Evolutionary conservation across 2,888 invertebrate species (phyloP).

Genomic region (Drosophila rubida): DNA sequence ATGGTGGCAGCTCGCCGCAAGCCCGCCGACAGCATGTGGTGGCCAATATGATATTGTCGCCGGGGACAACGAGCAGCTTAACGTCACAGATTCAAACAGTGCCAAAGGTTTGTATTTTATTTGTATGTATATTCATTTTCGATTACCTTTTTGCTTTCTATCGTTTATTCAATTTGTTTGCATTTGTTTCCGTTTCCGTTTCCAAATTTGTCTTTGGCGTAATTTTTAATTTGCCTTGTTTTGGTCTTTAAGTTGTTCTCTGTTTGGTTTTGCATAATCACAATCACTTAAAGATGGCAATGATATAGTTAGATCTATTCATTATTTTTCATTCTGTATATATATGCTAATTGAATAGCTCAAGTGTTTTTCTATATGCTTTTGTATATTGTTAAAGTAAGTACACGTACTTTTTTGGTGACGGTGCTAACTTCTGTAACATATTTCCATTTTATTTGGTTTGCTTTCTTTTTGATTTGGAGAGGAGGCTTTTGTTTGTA

Average conservation of each 20-base stretch:
- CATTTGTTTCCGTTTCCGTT: slow-evolving; percentile 21
- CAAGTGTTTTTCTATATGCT: not conserved
- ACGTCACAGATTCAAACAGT: slow-evolving; percentile 85
- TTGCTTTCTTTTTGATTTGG: slow-evolving; percentile 23
- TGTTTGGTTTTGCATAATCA: not conserved
- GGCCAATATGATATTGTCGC: slow-evolving; percentile 83
- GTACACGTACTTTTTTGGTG: slow-evolving; percentile 19
- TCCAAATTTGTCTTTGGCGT: slow-evolving; percentile 25
- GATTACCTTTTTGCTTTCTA: slow-evolving; percentile 51
- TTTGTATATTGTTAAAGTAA: slow-evolving; percentile 2
- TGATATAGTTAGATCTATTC: not conserved
- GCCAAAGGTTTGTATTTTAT: slow-evolving; percentile 84
- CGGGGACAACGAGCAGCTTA: slow-evolving; percentile 75
- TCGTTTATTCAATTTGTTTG: slow-evolving; percentile 3
- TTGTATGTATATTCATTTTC: slow-evolving; percentile 78
- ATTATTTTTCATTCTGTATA: slow-evolving; percentile 6
- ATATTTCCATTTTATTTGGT: slow-evolving; percentile 8
- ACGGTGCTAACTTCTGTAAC: slow-evolving; percentile 17
- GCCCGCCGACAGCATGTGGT: slow-evolving; percentile 81
- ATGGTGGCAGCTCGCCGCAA: slow-evolving; percentile 46
- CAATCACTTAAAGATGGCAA: not conserved
- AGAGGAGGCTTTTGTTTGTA: slow-evolving; percentile 34
- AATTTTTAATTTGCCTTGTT: slow-evolving; percentile 23
- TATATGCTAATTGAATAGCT: slow-evolving; percentile 5
- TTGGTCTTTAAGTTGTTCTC: slow-evolving; percentile 3